Evolutionary conservation across 2,797 vertebrate genomes (phyloP).

Genomic region (Pseudopleuronectes americanus): DNA sequence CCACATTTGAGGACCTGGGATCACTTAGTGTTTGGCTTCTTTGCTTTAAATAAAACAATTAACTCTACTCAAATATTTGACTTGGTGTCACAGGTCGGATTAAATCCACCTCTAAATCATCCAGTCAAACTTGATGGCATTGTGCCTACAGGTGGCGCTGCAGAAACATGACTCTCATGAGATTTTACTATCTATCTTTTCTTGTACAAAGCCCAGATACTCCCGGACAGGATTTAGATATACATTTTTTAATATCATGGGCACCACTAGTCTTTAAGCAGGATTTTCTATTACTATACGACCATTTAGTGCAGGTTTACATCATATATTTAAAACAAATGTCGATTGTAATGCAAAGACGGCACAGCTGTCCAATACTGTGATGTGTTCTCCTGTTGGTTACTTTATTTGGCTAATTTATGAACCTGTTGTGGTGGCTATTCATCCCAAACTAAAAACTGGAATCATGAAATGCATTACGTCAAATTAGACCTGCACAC

Average conservation of each 20-base stretch:
- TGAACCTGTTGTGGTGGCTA: neutral
- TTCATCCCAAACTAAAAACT: slow-evolving; percentile 22
- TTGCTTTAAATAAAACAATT: neutral
- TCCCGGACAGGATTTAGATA: neutral
- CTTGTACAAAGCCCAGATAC: neutral
- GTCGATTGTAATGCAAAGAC: no score
- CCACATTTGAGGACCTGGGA: neutral
- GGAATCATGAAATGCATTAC: slow-evolving; percentile 10
- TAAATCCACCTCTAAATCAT: neutral
- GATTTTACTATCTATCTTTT: neutral
- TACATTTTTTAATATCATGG: no score
- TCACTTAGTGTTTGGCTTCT: neutral
- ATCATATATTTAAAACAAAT: no score
- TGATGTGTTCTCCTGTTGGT: no score
- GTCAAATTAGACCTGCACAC: neutral
- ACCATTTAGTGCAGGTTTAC: no score
- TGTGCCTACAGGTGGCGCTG: slow-evolving; percentile 14
- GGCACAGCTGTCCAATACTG: no score
- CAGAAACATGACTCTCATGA: slow-evolving; percentile 3
- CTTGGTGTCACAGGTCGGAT: neutral
- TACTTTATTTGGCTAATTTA: no score
- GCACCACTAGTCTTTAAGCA: no score
- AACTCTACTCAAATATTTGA: neutral
- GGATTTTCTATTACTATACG: no score
- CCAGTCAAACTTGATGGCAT: neutral